Conservation (phyloP, 2,113 vertebrate genomes). For the Willisornis vidua region DNA sequence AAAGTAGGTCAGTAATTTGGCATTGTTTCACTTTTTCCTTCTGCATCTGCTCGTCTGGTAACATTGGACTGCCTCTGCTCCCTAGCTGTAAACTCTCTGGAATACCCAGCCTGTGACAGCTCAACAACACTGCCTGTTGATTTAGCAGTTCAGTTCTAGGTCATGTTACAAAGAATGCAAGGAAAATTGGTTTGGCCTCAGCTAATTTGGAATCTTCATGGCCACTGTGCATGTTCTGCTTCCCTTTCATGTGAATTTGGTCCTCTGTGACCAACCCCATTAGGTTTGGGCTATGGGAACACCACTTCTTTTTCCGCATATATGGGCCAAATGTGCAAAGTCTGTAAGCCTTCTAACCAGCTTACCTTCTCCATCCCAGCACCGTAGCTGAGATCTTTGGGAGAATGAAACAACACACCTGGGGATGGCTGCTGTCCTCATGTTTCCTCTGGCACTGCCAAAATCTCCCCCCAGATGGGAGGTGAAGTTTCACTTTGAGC, state of each 20-base stretch:
- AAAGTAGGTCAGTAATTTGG: background rate
- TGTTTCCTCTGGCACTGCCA: background rate
- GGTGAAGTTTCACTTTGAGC: background rate
- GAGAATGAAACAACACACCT: background rate
- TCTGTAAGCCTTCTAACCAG: fast-evolving
- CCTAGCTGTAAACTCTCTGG: background rate
- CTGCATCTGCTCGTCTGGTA: background rate
- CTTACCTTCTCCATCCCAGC: background rate
- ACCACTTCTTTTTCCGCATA: background rate
- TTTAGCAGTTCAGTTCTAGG: background rate
- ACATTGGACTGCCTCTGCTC: background rate
- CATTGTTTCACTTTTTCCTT: background rate
- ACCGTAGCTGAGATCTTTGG: background rate
- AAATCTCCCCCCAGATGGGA: background rate
- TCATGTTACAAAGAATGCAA: background rate
- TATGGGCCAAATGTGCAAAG: background rate
- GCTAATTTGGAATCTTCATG: background rate
- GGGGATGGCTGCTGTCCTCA: background rate
- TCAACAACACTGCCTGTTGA: fast-evolving
- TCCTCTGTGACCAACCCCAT: background rate
- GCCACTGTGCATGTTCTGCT: background rate
- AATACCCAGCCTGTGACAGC: background rate
- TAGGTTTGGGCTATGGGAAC: background rate
- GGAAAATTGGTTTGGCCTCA: background rate
- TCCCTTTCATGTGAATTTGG: background rate